These are phyloP conservation scores for Leucoraja erinaceus DNA, from an alignment of 2,113 vertebrate species.

Conservation along the genomic window DNA sequence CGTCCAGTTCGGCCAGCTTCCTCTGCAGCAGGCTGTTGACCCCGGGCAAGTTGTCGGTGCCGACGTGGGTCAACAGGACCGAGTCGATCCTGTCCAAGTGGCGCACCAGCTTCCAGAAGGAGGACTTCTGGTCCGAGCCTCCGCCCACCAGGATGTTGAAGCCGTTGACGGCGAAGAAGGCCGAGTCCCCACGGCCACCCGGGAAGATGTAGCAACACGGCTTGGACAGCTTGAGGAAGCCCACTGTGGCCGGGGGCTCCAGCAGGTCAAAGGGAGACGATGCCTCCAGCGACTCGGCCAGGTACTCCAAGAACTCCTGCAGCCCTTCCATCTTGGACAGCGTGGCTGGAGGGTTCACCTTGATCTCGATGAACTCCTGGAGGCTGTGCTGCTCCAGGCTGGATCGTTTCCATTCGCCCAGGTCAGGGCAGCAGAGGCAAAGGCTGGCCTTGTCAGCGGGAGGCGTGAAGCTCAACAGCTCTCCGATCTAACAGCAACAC, in stretches of 20 bases:
- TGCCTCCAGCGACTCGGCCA: conserved; percentile 77
- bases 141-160: conserved; percentile 88
- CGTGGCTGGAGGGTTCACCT: conserved; percentile 61
- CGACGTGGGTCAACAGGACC: conserved; percentile 75
- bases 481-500: conserved; percentile 58
- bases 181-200: conserved; percentile 75
- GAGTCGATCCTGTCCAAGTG: conserved; percentile 91
- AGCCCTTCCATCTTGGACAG: conserved; percentile 79
- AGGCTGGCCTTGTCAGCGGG: conserved; percentile 57
- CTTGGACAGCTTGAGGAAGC: conserved; percentile 82
- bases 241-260: conserved; percentile 75
- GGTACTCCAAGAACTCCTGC: conserved; percentile 81
- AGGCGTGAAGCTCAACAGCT: conserved; percentile 56
- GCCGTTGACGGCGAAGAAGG: conserved; percentile 85
- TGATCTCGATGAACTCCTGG: conserved; percentile 64
- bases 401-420: conserved; percentile 67
- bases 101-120: conserved; percentile 91
- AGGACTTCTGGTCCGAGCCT: conserved; percentile 76
- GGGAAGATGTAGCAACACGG: conserved; percentile 97
- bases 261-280: conserved; percentile 80
- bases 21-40: conserved; percentile 81
- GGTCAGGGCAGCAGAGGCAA: conserved; percentile 72
- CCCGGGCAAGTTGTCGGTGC: conserved; percentile 80
- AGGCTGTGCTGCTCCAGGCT: conserved; percentile 57
- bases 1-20: conserved; percentile 74